phyloP scores from a whole-genome alignment of 1,140 invertebrate genomes.

The Heliothis virescens region DNA sequence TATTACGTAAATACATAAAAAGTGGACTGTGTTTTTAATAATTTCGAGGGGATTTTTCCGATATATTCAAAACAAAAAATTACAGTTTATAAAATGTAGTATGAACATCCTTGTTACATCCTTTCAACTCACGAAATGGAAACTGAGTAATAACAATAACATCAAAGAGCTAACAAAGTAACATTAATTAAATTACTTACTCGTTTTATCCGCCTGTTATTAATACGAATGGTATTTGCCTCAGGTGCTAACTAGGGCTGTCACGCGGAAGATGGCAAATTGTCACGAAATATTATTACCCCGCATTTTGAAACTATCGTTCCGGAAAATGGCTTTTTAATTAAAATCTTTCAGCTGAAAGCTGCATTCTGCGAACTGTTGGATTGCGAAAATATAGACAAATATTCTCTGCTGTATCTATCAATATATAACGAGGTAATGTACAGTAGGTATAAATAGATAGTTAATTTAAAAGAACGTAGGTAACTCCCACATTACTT shows the following conservation, averaged over 20 bases:
- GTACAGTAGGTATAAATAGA: too few relatives aligned
- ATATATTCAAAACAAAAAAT: too few relatives aligned
- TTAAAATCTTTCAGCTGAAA: neutral
- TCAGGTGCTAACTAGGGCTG: conserved; percentile 9
- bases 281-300: neutral
- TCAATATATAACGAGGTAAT: too few relatives aligned
- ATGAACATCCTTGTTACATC: too few relatives aligned
- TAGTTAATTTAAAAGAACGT: too few relatives aligned
- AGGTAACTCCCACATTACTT: too few relatives aligned
- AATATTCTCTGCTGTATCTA: too few relatives aligned
- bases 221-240: conserved; percentile 7
- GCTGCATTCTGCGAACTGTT: neutral
- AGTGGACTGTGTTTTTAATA: too few relatives aligned
- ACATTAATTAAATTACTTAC: neutral
- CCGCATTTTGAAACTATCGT: neutral
- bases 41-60: too few relatives aligned
- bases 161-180: neutral
- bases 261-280: neutral
- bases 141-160: neutral
- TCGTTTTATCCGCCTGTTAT: neutral
- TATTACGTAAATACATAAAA: too few relatives aligned
- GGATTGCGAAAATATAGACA: neutral
- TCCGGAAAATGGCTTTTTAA: conserved; percentile 2
- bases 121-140: too few relatives aligned
- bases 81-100: too few relatives aligned